Conservation (phyloP, 2,888 invertebrate species). For the Choristoneura rosaceana region DNA sequence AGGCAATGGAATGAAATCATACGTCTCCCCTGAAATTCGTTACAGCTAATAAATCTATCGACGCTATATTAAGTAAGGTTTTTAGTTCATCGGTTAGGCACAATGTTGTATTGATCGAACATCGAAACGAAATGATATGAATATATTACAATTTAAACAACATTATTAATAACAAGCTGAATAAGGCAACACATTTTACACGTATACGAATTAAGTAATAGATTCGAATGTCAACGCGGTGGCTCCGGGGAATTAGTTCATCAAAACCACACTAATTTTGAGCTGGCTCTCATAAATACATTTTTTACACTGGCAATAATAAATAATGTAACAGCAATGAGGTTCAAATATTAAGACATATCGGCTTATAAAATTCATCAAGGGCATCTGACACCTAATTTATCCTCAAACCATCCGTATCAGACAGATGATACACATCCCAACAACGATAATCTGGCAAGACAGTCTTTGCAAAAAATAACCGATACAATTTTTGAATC, state of each 20-base stretch:
- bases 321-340: background rate
- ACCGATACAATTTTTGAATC: conserved; percentile 3
- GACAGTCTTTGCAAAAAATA: background rate
- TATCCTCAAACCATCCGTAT: too few relatives aligned
- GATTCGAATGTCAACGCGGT: conserved; percentile 10
- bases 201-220: conserved; percentile 30
- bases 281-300: conserved; percentile 20
- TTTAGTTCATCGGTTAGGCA: conserved; percentile 39
- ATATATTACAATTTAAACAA: conserved; percentile 40
- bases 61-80: conserved; percentile 28
- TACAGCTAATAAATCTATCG: conserved; percentile 19
- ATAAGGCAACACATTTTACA: conserved; percentile 39
- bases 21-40: conserved; percentile 19
- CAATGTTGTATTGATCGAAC: conserved; percentile 23
- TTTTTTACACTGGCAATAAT: conserved; percentile 18
- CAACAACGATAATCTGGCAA: background rate
- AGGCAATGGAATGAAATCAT: conserved; percentile 35
- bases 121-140: conserved; percentile 37
- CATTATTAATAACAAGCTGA: conserved; percentile 41
- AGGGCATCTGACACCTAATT: background rate
- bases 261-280: conserved; percentile 19
- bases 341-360: conserved; percentile 12
- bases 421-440: background rate
- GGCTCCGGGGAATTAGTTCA: conserved; percentile 10
- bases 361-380: background rate